Evolutionary conservation across 2,888 invertebrate genomes (phyloP).

Genomic region (Drepana falcataria): DNA sequence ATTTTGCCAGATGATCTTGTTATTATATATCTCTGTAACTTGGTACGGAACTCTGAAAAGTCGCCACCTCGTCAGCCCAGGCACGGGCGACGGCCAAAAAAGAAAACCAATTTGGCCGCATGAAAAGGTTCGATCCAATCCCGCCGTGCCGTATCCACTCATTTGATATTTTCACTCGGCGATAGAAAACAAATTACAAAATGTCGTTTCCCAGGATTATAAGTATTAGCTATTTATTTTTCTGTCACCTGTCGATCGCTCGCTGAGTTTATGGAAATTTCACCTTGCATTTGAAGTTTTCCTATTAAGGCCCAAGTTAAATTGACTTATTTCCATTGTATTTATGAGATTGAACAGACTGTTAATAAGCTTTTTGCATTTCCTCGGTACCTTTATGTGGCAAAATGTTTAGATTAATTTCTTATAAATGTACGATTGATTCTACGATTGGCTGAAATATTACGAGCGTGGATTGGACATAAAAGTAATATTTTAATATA

Average conservation of each 20-base stretch:
- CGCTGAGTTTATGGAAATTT: slow-evolving; percentile 57
- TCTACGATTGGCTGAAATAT: not conserved
- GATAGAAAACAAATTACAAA: slow-evolving; percentile 75
- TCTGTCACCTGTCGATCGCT: slow-evolving; percentile 66
- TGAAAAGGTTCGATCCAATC: slow-evolving; percentile 76
- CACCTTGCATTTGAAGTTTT: slow-evolving; percentile 60
- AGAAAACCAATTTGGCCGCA: slow-evolving; percentile 77
- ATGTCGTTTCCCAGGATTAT: slow-evolving; percentile 57
- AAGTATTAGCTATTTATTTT: slow-evolving; percentile 62
- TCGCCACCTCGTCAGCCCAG: slow-evolving; percentile 63
- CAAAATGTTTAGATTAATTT: slow-evolving; percentile 12
- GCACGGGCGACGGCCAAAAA: slow-evolving; percentile 59
- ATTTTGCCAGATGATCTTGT: no score
- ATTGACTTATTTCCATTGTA: slow-evolving; percentile 36
- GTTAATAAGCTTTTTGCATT: slow-evolving; percentile 45
- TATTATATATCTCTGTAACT: no score
- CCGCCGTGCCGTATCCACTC: slow-evolving; percentile 67
- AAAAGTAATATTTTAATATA: no score
- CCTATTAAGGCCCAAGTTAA: slow-evolving; percentile 55
- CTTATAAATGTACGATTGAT: not conserved
- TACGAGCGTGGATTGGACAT: no score
- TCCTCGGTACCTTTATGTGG: slow-evolving; percentile 25
- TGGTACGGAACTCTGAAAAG: slow-evolving; percentile 38
- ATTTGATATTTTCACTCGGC: slow-evolving; percentile 73
- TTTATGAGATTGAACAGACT: slow-evolving; percentile 30